Percentiles rank a stretch among this genome's conserved stretches.
phyloP scores from a whole-genome alignment of 2,888 invertebrate genomes.

The Cyclophora punctaria region DNA sequence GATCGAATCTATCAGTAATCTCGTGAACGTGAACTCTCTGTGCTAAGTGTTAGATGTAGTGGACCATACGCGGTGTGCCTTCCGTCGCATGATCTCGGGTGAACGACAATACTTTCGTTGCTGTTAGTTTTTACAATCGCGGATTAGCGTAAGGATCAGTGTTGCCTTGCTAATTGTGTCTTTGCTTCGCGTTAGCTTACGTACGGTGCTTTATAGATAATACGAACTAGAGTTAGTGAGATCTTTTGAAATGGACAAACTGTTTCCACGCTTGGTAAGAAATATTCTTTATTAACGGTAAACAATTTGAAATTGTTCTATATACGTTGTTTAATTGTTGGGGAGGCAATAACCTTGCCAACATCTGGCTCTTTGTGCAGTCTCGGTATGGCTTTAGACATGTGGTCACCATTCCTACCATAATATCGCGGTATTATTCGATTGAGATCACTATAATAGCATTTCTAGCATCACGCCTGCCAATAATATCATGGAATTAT shows the following conservation, averaged over 20 bases:
- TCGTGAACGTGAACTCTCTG: slow-evolving; percentile 39
- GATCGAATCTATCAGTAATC: slow-evolving; percentile 41
- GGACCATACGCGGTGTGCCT: slow-evolving; percentile 71
- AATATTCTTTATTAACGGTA: slow-evolving; percentile 10
- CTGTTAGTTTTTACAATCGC: slow-evolving; percentile 49
- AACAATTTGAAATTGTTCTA: slow-evolving; percentile 13
- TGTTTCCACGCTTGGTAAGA: slow-evolving; percentile 38
- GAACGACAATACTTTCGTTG: slow-evolving; percentile 45
- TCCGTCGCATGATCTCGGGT: slow-evolving; percentile 47
- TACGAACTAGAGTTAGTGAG: slow-evolving; percentile 19
- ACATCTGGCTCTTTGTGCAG: slow-evolving; percentile 61
- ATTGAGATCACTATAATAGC: not conserved
- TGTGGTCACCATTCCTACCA: slow-evolving; percentile 59
- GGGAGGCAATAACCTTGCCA: slow-evolving; percentile 48
- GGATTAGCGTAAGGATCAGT: slow-evolving; percentile 57
- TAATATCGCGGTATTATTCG: slow-evolving; percentile 26
- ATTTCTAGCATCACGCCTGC: too few relatives aligned
- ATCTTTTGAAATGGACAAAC: slow-evolving; percentile 28
- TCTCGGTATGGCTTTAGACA: slow-evolving; percentile 52
- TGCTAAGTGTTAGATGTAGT: slow-evolving; percentile 56
- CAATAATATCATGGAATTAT: too few relatives aligned
- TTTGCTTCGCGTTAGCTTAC: slow-evolving; percentile 69
- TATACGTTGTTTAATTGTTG: slow-evolving; percentile 26
- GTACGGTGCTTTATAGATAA: slow-evolving; percentile 62
- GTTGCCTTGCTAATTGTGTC: slow-evolving; percentile 73